Conservation (phyloP, 2,113 vertebrate genomes). For the Pterophyllum scalare region DNA sequence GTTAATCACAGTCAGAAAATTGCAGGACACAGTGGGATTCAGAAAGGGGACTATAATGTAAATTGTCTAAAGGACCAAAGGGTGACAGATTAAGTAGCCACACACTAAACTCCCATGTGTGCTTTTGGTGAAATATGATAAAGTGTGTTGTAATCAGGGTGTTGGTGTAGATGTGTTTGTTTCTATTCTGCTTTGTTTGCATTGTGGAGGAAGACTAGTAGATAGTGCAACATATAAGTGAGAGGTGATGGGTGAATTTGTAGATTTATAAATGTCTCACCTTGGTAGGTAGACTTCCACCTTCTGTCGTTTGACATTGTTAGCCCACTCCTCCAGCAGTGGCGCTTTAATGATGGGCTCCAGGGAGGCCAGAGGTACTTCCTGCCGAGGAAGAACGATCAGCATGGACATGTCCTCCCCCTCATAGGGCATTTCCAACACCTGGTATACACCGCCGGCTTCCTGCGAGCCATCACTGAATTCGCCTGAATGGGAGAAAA, state of each 20-base stretch:
- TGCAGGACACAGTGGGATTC: not conserved
- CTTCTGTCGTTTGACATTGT: conserved; percentile 95
- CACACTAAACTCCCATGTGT: not conserved
- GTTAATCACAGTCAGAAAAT: too few species aligned
- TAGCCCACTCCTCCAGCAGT: conserved; percentile 95
- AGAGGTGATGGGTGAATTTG: not conserved
- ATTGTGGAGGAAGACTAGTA: not conserved
- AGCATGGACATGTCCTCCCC: conserved; percentile 95
- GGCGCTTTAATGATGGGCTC: conserved; percentile 93
- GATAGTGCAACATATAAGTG: not conserved
- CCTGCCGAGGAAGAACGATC: conserved; percentile 93
- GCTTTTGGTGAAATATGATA: not conserved
- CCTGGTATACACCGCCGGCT: conserved; percentile 97
- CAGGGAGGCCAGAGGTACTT: conserved; percentile 91
- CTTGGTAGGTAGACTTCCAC: conserved; percentile 96
- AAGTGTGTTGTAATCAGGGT: not conserved
- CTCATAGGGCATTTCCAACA: conserved; percentile 96
- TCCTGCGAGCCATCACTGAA: conserved; percentile 98
- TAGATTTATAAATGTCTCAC: conserved; percentile 75
- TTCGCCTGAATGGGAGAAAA: conserved; percentile 84
- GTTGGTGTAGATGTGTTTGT: not conserved
- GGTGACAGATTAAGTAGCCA: not conserved
- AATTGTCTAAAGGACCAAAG: not conserved
- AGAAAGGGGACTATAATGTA: not conserved
- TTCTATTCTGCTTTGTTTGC: too few species aligned